phyloP scores from a whole-genome alignment of 2,797 vertebrate genomes.

The Leptodactylus fallax region DNA sequence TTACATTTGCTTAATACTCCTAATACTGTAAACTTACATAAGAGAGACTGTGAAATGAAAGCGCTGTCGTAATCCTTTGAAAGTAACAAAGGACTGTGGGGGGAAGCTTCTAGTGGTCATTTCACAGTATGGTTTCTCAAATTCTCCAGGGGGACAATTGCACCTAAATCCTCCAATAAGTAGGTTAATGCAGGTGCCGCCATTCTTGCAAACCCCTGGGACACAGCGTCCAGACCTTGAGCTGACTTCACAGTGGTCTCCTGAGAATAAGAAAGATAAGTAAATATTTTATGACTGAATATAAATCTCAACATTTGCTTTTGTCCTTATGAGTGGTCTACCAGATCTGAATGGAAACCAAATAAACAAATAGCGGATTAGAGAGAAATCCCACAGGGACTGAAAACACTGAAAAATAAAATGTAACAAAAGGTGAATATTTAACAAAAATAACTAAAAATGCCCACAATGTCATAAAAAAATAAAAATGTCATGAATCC shows the following conservation, averaged over 20 bases:
- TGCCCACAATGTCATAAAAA: too few species aligned
- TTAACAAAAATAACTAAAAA: too few species aligned
- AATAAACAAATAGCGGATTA: neutral
- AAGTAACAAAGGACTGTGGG: slow-evolving; percentile 93
- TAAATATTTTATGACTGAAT: neutral
- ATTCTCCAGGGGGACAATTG: slow-evolving; percentile 86
- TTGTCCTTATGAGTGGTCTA: too few species aligned
- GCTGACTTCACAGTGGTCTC: slow-evolving; percentile 92
- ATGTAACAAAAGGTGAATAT: too few species aligned
- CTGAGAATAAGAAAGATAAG: slow-evolving; percentile 70
- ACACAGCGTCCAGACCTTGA: slow-evolving; percentile 86
- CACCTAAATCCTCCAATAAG: slow-evolving; percentile 93
- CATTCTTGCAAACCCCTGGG: slow-evolving; percentile 91
- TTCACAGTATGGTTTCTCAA: slow-evolving; percentile 93
- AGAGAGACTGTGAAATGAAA: slow-evolving; percentile 97
- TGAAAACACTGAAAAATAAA: too few species aligned
- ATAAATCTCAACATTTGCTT: neutral
- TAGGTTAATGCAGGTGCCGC: slow-evolving; percentile 91
- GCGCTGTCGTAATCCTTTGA: slow-evolving; percentile 92
- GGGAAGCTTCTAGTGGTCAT: slow-evolving; percentile 97
- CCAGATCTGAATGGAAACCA: too few species aligned
- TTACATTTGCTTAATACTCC: neutral
- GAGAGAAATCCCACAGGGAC: too few species aligned
- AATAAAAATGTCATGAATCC: too few species aligned
- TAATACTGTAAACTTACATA: slow-evolving; percentile 79